These are phyloP conservation scores for Coccyzus lansbergi DNA, from an alignment of 2,797 vertebrate genomes.

Conservation along the genomic window DNA sequence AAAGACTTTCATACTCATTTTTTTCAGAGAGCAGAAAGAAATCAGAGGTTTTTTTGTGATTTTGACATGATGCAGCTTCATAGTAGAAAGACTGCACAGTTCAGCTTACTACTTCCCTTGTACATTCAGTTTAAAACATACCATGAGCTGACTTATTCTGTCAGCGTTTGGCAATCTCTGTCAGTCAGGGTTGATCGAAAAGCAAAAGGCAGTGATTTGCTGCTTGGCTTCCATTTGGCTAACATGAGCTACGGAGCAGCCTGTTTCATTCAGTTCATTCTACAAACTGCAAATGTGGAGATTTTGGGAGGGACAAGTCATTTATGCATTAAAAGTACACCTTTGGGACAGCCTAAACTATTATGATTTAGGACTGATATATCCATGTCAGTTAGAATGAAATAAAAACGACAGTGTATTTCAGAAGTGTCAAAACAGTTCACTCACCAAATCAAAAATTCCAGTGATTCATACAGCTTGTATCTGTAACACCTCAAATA, in stretches of 20 bases:
- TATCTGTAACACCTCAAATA: not conserved
- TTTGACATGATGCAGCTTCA: not conserved
- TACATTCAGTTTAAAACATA: not conserved
- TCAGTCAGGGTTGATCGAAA: not conserved
- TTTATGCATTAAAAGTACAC: not conserved
- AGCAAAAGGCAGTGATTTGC: not conserved
- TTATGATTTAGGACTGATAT: not conserved
- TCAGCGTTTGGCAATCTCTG: not conserved
- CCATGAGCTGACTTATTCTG: not conserved
- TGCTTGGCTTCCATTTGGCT: not conserved
- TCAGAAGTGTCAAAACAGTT: conserved; percentile 12
- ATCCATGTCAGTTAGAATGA: not conserved
- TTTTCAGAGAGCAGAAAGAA: not conserved
- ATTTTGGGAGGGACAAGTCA: not conserved
- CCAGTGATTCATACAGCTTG: not conserved
- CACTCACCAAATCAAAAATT: not conserved
- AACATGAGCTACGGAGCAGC: not conserved
- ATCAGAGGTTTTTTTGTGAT: not conserved
- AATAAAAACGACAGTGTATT: conserved; percentile 6
- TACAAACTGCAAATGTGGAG: not conserved
- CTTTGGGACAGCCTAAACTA: not conserved
- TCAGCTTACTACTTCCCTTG: not conserved
- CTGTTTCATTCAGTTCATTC: not conserved
- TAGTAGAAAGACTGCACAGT: not conserved
- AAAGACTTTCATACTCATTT: not conserved